phyloP scores from a whole-genome alignment of 1,140 invertebrate species.

The Tyrophagus putrescentiae region DNA sequence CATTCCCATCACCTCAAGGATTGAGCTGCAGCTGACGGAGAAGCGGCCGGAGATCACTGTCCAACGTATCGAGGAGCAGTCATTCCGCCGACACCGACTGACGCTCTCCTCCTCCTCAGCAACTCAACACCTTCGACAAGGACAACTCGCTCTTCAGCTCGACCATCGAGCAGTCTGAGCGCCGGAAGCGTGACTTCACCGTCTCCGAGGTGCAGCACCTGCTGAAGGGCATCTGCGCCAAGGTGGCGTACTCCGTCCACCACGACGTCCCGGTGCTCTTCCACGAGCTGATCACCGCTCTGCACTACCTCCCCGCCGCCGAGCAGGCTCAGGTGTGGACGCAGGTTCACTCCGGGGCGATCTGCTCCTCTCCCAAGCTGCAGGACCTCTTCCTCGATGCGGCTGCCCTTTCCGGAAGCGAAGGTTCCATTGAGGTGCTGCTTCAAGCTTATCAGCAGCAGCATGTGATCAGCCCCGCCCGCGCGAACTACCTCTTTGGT shows the following conservation, averaged over 20 bases:
- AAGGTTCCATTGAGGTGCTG: constrained; percentile 6
- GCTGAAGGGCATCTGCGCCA: background rate
- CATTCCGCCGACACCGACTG: background rate
- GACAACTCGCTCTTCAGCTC: background rate
- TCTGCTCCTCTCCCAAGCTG: constrained; percentile 14
- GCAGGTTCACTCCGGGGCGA: background rate
- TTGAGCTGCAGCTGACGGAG: background rate
- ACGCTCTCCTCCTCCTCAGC: background rate
- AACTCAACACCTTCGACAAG: background rate
- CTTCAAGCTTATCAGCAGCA: constrained; percentile 1
- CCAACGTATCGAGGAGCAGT: background rate
- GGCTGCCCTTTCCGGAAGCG: constrained; percentile 6
- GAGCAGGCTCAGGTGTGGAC: background rate
- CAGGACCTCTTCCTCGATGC: constrained; percentile 18
- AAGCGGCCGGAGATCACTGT: background rate
- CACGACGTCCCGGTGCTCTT: background rate
- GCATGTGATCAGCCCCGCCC: background rate
- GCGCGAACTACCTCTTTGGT: background rate
- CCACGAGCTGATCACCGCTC: background rate
- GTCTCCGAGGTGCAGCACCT: background rate
- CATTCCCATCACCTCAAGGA: background rate
- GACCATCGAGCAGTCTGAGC: too few species aligned
- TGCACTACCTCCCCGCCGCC: background rate
- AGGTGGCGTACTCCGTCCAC: background rate
- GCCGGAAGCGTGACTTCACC: background rate